Percentiles rank a stretch among this genome's conserved stretches.
Conservation (phyloP, 2,797 vertebrate species). For the Rhinophrynus dorsalis region DNA sequence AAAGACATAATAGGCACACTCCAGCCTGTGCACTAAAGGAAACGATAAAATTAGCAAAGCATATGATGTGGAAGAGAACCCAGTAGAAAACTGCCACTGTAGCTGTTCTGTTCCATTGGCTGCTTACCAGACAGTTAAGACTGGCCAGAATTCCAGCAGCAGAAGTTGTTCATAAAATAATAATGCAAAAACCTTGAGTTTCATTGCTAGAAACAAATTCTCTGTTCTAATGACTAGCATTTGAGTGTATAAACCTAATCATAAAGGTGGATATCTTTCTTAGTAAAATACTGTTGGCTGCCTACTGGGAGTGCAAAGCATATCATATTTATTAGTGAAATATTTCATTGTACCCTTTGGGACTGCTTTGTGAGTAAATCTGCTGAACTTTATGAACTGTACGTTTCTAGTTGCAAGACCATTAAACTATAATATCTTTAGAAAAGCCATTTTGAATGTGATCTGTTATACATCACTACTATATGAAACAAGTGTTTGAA, state of each 20-base stretch:
- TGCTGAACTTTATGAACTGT: too few species aligned
- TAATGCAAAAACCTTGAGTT: constrained; percentile 17
- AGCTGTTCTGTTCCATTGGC: constrained; percentile 42
- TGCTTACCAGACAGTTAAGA: constrained; percentile 43
- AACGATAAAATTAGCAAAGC: constrained; percentile 47
- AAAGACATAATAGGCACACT: constrained; percentile 16
- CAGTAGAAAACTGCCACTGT: constrained; percentile 32
- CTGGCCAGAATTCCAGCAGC: constrained; percentile 38
- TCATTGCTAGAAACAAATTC: constrained; percentile 26
- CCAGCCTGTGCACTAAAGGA: constrained; percentile 7
- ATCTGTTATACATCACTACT: too few species aligned
- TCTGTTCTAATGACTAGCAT: constrained; percentile 24
- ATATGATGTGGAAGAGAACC: constrained; percentile 41
- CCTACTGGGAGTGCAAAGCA: background rate
- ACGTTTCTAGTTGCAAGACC: too few species aligned
- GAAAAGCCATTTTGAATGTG: too few species aligned
- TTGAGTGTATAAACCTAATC: constrained; percentile 29
- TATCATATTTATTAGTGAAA: background rate
- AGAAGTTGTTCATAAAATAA: constrained; percentile 39
- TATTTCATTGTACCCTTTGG: background rate
- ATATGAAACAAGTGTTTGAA: too few species aligned
- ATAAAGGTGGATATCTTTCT: constrained; percentile 24
- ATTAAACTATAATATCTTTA: too few species aligned
- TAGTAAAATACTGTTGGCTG: background rate
- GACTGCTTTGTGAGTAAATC: background rate